Percentiles rank a stretch among this genome's conserved stretches.
These are phyloP conservation scores for Carcharodon carcharias DNA, from an alignment of 2,797 vertebrate genomes.

Conservation along the genomic window DNA sequence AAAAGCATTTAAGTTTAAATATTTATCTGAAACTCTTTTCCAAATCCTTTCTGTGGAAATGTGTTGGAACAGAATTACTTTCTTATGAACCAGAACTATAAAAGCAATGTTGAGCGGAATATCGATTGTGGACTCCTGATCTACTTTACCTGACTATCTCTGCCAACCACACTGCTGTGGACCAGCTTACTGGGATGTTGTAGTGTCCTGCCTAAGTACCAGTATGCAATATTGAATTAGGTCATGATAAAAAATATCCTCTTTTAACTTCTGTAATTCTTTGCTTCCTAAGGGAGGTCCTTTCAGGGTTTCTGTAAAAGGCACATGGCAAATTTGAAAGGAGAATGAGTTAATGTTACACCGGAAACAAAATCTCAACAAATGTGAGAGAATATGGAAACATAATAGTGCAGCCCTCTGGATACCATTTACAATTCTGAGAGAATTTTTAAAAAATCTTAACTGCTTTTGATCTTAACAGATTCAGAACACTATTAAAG, in stretches of 20 bases:
- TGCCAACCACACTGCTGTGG: slow-evolving; percentile 58
- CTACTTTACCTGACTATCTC: slow-evolving; percentile 61
- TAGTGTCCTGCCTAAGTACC: slow-evolving; percentile 57
- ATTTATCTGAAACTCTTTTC: too few species aligned
- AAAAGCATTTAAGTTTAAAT: too few species aligned
- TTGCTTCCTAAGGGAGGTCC: slow-evolving; percentile 49
- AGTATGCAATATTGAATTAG: slow-evolving; percentile 61
- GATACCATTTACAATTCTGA: too few species aligned
- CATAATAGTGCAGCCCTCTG: too few species aligned
- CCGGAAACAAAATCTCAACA: not conserved
- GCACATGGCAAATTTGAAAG: slow-evolving; percentile 25
- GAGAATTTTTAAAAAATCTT: not conserved
- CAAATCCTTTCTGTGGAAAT: too few species aligned
- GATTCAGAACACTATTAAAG: not conserved
- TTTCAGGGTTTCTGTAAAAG: slow-evolving; percentile 56
- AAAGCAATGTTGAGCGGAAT: not conserved
- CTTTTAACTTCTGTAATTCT: slow-evolving; percentile 59
- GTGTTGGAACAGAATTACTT: too few species aligned
- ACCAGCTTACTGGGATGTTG: slow-evolving; percentile 56
- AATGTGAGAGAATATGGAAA: too few species aligned
- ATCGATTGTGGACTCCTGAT: not conserved
- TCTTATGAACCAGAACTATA: too few species aligned
- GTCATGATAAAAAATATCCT: slow-evolving; percentile 59
- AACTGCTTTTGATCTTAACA: not conserved
- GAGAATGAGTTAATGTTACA: slow-evolving; percentile 21